A percentile compares a stretch with the other conserved stretches of the same genome.
Conservation (phyloP, 2,888 invertebrate species). For the Thumatha senex region DNA sequence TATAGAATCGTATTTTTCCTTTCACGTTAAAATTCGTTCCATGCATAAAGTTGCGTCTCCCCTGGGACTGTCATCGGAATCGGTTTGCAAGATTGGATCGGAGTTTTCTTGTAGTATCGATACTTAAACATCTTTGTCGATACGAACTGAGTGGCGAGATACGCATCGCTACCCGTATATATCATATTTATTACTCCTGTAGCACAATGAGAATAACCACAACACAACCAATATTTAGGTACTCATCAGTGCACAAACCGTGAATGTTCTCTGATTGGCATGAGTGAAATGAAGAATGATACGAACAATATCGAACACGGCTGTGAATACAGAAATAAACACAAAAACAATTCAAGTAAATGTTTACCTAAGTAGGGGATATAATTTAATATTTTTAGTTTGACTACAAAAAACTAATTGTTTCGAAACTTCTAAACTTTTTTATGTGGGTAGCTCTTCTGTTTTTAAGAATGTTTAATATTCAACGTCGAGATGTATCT, state of each 20-base stretch:
- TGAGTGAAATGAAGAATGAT: constrained; percentile 17
- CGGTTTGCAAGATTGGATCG: constrained; percentile 70
- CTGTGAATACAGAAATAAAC: too few species aligned
- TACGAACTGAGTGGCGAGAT: constrained; percentile 36
- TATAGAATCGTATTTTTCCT: constrained; percentile 55
- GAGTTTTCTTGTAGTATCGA: constrained; percentile 61
- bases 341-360: neutral
- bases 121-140: constrained; percentile 58
- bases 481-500: too few species aligned
- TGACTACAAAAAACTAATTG: too few species aligned
- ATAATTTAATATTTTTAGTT: too few species aligned
- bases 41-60: constrained; percentile 67
- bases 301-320: neutral
- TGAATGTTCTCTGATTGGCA: constrained; percentile 30
- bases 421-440: too few species aligned
- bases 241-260: constrained; percentile 21
- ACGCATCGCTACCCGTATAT: constrained; percentile 35
- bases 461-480: too few species aligned
- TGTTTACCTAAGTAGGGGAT: too few species aligned
- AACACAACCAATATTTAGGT: constrained; percentile 11
- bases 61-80: constrained; percentile 68
- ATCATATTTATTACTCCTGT: constrained; percentile 18
- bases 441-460: too few species aligned
- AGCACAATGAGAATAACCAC: constrained; percentile 12
- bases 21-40: constrained; percentile 63